Evolutionary conservation across 2,888 invertebrate species (phyloP).

Genomic region (Bombylius discolor): DNA sequence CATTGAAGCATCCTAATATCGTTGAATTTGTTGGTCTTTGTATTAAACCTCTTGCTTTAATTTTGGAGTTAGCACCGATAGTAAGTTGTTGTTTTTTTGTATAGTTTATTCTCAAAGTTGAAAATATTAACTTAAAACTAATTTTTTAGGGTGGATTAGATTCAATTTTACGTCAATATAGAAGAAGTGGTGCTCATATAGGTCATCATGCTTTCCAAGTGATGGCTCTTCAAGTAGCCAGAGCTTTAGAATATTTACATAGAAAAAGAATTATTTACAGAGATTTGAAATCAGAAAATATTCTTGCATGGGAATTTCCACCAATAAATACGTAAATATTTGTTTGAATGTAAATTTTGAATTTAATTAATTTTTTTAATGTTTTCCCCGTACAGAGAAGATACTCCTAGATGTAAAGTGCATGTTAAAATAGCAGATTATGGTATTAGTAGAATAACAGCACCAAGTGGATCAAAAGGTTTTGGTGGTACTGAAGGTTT

Average conservation of each 20-base stretch:
- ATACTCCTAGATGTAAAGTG: constrained; percentile 53
- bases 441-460: constrained; percentile 77
- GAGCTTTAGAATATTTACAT: constrained; percentile 92
- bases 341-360: background rate
- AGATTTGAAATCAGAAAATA: constrained; percentile 79
- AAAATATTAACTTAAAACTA: background rate
- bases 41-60: constrained; percentile 73
- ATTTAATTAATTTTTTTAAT: background rate
- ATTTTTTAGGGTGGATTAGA: constrained; percentile 66
- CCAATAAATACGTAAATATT: constrained; percentile 42
- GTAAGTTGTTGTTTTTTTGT: constrained; percentile 20
- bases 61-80: constrained; percentile 77
- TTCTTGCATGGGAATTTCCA: constrained; percentile 95
- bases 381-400: constrained; percentile 30
- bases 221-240: constrained; percentile 77
- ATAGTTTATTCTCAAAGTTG: background rate
- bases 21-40: constrained; percentile 86
- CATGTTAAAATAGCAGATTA: constrained; percentile 95
- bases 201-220: constrained; percentile 70
- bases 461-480: constrained; percentile 88
- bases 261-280: constrained; percentile 81
- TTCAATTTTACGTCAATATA: constrained; percentile 67
- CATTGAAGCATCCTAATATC: constrained; percentile 80
- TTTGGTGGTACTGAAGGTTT: constrained; percentile 99
- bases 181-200: constrained; percentile 70